Evolutionary conservation across 2,888 invertebrate species (phyloP).

Genomic region (Hyles lineata): DNA sequence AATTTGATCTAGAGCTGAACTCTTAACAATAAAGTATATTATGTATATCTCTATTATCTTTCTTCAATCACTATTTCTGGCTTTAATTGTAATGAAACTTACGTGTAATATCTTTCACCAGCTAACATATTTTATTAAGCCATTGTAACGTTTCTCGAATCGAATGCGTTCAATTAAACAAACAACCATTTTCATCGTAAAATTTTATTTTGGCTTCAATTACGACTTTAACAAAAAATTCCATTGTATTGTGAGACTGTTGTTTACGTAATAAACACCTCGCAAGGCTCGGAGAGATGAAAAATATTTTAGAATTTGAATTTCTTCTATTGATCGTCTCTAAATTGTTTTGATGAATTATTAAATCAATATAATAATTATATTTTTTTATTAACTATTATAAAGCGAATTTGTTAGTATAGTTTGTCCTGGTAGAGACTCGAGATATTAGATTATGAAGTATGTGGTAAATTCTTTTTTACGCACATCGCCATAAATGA

Average conservation of each 20-base stretch:
- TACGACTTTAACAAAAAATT: slow-evolving; percentile 20
- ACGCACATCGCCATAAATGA: no score
- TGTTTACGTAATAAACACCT: slow-evolving; percentile 18
- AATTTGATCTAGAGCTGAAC: no score
- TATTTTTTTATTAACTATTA: no score
- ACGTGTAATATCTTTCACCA: background rate
- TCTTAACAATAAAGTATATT: no score
- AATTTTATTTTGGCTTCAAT: slow-evolving; percentile 24
- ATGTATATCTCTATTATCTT: no score
- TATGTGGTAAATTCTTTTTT: no score
- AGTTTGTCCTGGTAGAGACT: no score
- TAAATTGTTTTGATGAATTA: background rate
- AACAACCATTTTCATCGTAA: slow-evolving; percentile 20
- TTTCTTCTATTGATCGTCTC: background rate
- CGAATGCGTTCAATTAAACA: slow-evolving; percentile 23
- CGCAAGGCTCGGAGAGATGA: background rate
- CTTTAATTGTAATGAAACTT: background rate
- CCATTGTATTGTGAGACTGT: slow-evolving; percentile 15
- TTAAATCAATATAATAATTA: no score
- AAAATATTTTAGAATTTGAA: background rate
- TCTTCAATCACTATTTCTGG: background rate
- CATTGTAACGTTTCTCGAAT: slow-evolving; percentile 6
- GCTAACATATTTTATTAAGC: slow-evolving; percentile 9
- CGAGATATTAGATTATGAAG: no score
- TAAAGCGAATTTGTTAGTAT: no score